Base-by-base conservation (phyloP, 2,888 invertebrate species). In the Eumerus sabulonum region DNA sequence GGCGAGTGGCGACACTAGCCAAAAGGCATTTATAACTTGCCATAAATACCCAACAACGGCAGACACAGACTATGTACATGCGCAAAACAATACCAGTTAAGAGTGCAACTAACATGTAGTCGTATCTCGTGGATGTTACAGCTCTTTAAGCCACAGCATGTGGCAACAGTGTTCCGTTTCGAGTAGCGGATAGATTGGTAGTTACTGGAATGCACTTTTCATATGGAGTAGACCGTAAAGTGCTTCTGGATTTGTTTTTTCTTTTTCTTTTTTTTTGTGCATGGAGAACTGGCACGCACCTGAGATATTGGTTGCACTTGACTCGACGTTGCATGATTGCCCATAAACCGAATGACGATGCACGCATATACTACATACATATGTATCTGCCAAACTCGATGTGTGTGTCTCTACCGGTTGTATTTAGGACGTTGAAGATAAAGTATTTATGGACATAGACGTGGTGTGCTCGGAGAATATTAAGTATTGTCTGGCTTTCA, bases 1-100 rank as follows among this genome's bases (percentile, higher is more conserved):
- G 79, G 79, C 74, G 79, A 62, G 70, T 79, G 79, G 79, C 74
- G 79, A 79, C 79, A 79, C 56, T 74, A 60, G 74, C 79, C 73
- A 64, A 79, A 73, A 79, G 79, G 68, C 70, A 70, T 64, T 73
- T 79, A 73, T 73, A 79, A 53, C 68, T 53, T 16, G 53, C 47
- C 9, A 16, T 18, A 9, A 11, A 40, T 27, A 27, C 45, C 77
- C 62, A 60, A 27, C n/a, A 18, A 56, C 11, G 38, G 14, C 19
- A 47, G 3, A 19, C 16, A 54, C 45, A 18, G 35, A 56, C 16
- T 59, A n/a, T n/a, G n/a, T n/a, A 50, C 73, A 62, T 40, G 40
- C 40, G 40, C 27, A 7, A 27, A 27, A 27, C 40, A n/a, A 40
- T 9, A 40, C 11, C 40, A 27, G 7, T 7, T 27, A 4, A 27